Conservation (phyloP, 2,888 invertebrate genomes). For the Rhaphigaster nebulosa region DNA sequence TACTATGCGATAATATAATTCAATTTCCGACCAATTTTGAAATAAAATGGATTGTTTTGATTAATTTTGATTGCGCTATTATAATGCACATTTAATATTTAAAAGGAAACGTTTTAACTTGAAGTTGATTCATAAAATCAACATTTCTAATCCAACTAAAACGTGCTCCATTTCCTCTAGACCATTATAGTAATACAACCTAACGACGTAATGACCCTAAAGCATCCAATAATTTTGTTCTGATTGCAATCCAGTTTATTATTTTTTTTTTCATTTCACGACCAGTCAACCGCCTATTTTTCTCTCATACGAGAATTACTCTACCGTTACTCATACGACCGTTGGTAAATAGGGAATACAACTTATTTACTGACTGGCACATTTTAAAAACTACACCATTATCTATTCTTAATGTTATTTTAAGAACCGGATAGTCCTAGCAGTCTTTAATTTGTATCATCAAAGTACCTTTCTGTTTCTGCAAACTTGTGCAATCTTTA, state of each 20-base stretch:
- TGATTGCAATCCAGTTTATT: background rate
- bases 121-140: background rate
- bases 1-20: no score
- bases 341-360: background rate
- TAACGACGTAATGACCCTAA: background rate
- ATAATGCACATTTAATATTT: background rate
- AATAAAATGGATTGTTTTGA: background rate
- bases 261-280: background rate
- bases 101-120: background rate
- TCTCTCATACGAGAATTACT: background rate
- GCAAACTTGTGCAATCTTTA: background rate
- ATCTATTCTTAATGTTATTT: constrained; percentile 15
- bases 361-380: background rate
- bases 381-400: background rate
- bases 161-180: background rate
- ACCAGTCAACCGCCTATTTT: background rate
- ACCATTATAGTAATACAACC: background rate
- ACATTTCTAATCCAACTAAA: background rate
- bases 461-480: background rate
- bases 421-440: background rate
- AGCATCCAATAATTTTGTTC: background rate
- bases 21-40: no score
- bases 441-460: background rate
- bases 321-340: background rate
- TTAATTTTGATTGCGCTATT: background rate